Evolutionary conservation across 2,113 vertebrate genomes (phyloP), one percentile per base, ranked within the genome.

Genomic region (Microtus oregoni): DNA sequence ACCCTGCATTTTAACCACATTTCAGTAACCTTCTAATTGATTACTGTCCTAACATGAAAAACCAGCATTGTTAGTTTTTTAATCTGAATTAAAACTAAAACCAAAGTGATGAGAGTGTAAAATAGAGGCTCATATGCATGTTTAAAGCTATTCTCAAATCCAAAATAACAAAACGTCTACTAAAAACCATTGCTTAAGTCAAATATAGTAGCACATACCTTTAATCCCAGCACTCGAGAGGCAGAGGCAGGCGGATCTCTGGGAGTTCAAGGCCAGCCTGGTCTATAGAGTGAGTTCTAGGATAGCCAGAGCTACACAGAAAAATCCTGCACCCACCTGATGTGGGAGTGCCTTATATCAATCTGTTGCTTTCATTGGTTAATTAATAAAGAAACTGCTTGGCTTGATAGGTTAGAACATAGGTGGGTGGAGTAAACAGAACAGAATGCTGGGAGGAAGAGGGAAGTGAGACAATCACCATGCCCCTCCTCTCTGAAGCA

Each of bases 51-150:
- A 92, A 65, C 8, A 3, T 55, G 12, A 83, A 93, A 44, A 86
- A 38, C 7, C 4, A 75, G 32, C 58, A 90, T 58, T 86, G 2
- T 68, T 68, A 2, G 30, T 9, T 76, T 20, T 73, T 95, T 58
- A 86, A 89, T 44, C 30, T 26, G n/a, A 85, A 79, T 50, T 38
- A 73, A 91, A 81, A 81, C 81, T 88, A 78, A 96, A 89, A 76
- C 63, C 52, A 20, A 94, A 94, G 72, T 35, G 35, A 63, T 41
- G 10, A 85, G 50, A 72, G 14, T 47, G 12, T 79, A 63, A 79
- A 93, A 83, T 13, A 52, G 5, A 11, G 50, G 55, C 0, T 79
- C 73, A 50, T 50, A 11, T 73, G 94, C 92, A 68, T 17, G 14
- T 55, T 44, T 7, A 28, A 44, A 90, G n/a, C 50, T 38, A 65